A percentile compares a stretch with the other conserved stretches of the same genome.
These are phyloP conservation scores for Conus betulinus DNA, from an alignment of 1,140 invertebrate genomes.

Conservation along the genomic window DNA sequence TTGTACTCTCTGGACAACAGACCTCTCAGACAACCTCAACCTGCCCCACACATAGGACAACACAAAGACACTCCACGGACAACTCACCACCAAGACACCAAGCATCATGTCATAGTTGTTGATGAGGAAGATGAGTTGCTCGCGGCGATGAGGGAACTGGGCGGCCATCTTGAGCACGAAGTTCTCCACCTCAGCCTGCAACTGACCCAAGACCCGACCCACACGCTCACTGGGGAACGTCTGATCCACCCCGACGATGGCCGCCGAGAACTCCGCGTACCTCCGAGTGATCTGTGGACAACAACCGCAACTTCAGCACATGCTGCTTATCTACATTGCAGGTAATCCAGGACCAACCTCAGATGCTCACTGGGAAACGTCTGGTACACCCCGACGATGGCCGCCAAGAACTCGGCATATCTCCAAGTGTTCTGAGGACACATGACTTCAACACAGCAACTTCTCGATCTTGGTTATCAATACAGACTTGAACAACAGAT, in stretches of 20 bases:
- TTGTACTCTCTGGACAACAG: background rate
- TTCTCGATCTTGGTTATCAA: too few relatives aligned
- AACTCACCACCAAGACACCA: conserved; percentile 84
- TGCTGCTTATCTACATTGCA: too few relatives aligned
- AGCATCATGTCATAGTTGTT: conserved; percentile 99
- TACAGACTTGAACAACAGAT: too few relatives aligned
- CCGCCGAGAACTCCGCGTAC: conserved; percentile 98
- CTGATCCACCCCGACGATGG: conserved; percentile 95
- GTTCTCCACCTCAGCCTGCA: conserved; percentile 95
- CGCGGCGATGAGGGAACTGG: conserved; percentile 92
- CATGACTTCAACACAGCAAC: too few relatives aligned
- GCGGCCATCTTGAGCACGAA: conserved; percentile 96
- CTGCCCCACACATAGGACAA: background rate
- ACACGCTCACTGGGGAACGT: conserved; percentile 87
- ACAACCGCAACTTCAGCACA: background rate
- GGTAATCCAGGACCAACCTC: too few relatives aligned
- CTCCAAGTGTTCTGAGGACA: too few relatives aligned
- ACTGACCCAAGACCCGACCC: conserved; percentile 79
- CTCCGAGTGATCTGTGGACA: conserved; percentile 90
- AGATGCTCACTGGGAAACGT: too few relatives aligned
- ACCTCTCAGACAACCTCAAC: background rate
- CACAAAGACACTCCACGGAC: background rate
- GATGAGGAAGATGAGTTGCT: conserved; percentile 97
- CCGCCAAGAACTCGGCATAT: too few relatives aligned
- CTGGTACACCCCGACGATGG: too few relatives aligned